Percentiles rank a stretch among this genome's conserved stretches.
Evolutionary conservation across 2,888 invertebrate species (phyloP).

Genomic region (Tetragonula carbonaria): DNA sequence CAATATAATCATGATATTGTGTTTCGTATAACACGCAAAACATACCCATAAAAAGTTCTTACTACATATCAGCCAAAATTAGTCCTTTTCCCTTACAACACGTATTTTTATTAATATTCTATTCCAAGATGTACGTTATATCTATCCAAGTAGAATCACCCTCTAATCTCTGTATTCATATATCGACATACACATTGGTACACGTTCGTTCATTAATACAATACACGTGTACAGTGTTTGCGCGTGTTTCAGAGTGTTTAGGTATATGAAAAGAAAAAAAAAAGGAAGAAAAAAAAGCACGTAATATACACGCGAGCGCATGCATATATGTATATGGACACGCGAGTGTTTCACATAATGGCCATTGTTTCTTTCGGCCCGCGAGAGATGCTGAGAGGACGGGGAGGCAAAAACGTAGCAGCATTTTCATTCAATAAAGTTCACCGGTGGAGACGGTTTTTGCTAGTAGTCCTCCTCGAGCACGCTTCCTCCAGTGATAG

Average conservation of each 20-base stretch:
- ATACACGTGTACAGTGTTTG: not conserved
- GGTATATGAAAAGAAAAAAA: slow-evolving; percentile 15
- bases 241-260: not conserved
- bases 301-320: slow-evolving; percentile 37
- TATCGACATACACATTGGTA: not conserved
- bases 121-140: too few relatives aligned
- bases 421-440: slow-evolving; percentile 81
- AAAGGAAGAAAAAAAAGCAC: slow-evolving; percentile 7
- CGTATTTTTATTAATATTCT: not conserved
- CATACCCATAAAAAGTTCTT: too few relatives aligned
- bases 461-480: slow-evolving; percentile 33
- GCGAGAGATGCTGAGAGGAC: slow-evolving; percentile 72
- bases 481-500: slow-evolving; percentile 10
- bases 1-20: too few relatives aligned
- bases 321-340: slow-evolving; percentile 53
- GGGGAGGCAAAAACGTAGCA: slow-evolving; percentile 76
- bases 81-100: not conserved
- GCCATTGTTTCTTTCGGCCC: slow-evolving; percentile 79
- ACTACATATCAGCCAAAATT: too few relatives aligned
- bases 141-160: too few relatives aligned
- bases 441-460: slow-evolving; percentile 54
- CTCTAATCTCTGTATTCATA: not conserved
- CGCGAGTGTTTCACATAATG: slow-evolving; percentile 77
- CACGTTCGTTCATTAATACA: slow-evolving; percentile 13
- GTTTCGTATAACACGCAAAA: too few relatives aligned